phyloP scores from a whole-genome alignment of 2,888 invertebrate species.

The Ormyrus nitidulus region DNA sequence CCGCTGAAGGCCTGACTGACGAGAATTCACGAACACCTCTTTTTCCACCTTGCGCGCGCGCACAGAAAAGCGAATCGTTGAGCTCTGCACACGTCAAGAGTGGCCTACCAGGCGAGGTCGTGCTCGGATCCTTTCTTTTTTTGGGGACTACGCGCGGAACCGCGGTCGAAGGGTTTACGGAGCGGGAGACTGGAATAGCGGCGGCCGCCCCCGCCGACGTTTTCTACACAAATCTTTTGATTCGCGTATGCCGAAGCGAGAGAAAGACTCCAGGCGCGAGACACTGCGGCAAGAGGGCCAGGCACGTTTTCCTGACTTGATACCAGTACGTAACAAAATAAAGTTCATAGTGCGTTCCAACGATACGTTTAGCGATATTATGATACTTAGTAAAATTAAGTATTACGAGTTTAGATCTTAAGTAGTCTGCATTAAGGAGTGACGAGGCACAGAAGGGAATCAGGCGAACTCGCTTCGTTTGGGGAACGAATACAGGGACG shows the following conservation, averaged over 20 bases:
- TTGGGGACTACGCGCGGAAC: too few species aligned
- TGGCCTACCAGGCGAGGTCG: too few species aligned
- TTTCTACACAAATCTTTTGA: neutral
- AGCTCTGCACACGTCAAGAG: too few species aligned
- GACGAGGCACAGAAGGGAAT: neutral
- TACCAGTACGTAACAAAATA: conserved; percentile 24
- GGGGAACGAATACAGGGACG: too few species aligned
- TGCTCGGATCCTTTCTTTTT: too few species aligned
- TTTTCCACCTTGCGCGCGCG: too few species aligned
- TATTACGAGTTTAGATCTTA: conserved; percentile 48
- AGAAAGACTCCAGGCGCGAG: neutral
- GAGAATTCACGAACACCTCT: too few species aligned
- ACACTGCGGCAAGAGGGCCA: neutral
- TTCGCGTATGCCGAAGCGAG: neutral
- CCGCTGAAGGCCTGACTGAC: neutral
- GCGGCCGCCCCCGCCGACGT: neutral
- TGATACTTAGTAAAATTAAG: conserved; percentile 50
- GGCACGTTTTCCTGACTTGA: neutral
- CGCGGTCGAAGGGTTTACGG: too few species aligned
- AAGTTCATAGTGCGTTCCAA: conserved; percentile 43
- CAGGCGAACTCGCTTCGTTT: neutral
- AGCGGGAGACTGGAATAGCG: too few species aligned
- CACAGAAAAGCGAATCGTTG: too few species aligned
- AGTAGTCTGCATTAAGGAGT: conserved; percentile 48
- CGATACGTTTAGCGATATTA: conserved; percentile 48